Conservation (phyloP, 2,888 invertebrate species). For the Lumbricus terrestris region DNA sequence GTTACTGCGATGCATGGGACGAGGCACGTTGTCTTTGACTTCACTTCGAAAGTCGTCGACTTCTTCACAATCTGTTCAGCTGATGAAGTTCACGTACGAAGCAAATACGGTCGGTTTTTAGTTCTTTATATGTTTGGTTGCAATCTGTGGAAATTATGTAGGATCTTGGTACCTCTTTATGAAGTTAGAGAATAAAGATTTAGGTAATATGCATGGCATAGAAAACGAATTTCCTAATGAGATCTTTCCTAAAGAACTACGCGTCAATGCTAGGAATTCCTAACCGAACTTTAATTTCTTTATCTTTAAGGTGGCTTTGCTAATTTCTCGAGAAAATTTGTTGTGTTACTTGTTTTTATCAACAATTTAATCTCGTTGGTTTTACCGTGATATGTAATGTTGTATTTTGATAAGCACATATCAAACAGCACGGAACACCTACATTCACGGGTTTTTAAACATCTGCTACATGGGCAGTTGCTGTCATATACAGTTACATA, state of each 20-base stretch:
- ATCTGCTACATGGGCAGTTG: no score
- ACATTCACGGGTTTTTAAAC: no score
- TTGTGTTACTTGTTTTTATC: no score
- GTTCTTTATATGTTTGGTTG: not conserved
- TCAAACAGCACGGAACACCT: no score
- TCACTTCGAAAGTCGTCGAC: constrained; percentile 86
- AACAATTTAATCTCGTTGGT: no score
- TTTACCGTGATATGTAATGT: no score
- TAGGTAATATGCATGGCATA: not conserved
- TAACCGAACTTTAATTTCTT: not conserved
- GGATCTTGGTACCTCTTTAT: not conserved
- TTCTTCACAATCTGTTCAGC: constrained; percentile 57
- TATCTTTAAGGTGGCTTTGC: not conserved
- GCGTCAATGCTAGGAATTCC: not conserved
- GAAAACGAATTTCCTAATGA: not conserved
- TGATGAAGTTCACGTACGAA: not conserved
- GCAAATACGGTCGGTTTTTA: not conserved
- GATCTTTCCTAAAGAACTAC: not conserved
- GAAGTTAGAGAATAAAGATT: not conserved
- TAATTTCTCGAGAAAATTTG: no score
- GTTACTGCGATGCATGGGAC: constrained; percentile 70
- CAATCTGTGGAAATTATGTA: not conserved
- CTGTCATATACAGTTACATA: no score
- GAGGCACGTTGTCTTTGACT: constrained; percentile 69
- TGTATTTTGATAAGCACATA: no score